Evolutionary conservation across 1,140 invertebrate species (phyloP), one percentile per base, ranked within the genome.

Genomic region (Catajapyx aquilonaris): DNA sequence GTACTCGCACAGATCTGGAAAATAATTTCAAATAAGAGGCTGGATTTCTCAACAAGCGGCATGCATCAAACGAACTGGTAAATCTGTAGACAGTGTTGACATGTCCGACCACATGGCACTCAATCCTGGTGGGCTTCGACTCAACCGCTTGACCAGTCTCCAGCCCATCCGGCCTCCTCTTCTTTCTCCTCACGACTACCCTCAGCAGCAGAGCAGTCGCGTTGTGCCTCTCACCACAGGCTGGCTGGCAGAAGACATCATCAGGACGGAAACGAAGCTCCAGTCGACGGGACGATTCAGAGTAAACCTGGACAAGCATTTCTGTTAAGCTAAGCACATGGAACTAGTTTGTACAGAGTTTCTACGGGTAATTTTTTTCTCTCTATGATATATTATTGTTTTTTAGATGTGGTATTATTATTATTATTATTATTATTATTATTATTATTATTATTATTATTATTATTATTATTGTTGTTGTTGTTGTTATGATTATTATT

Each of bases 221-320:
- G 31, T 57, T 59, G 25, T 68, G 62, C 42, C 60, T 59, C 48
- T 81, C 78, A 1, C 72, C 77, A 58, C 69, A 75, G 1, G 71
- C 62, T 21, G 80, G 73, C 52, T 88, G 88, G 44, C 76, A 74
- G 52, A 68, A 88, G n/a, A 69, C 62, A 61, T 90, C 85, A n/a
- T 76, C 61, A 1, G 83, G 81, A 48, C 85, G 69, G 53, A 80
- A 91, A 23, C 64, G 59, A 3, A 93, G 48, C 46, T 81, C 73
- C 40, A 93, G 49, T 40, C 77, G 64, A 44, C 72, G 66, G 42
- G 74, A 76, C 38, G 62, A 45, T 41, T 59, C 48, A 40, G 44
- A 46, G 34, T 51, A 58, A 9, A 48, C 52, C 53, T 59, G n/a
- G n/a, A n/a, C n/a, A n/a, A n/a, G n/a, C n/a, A n/a, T n/a, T n/a